Base-by-base conservation (phyloP, 2,888 invertebrate genomes). In the Coelinius sp. region DNA sequence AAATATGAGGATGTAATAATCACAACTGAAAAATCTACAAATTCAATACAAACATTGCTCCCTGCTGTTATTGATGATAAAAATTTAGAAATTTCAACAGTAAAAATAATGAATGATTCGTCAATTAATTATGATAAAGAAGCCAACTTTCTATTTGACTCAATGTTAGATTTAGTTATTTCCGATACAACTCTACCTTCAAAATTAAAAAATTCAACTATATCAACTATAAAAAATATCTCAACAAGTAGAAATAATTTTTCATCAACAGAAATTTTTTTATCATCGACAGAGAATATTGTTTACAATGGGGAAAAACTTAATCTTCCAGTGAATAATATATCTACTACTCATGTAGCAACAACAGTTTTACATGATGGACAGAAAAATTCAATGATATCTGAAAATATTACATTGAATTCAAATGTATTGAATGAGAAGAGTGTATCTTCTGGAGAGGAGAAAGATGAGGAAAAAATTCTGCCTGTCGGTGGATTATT, bases 81-180 rank as follows among this genome's bases (percentile, higher is more conserved):
- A 24, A 41, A 1, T 63, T 1, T 20, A 6, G n/a, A 24, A 24
- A 22, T 63, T 10, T 6, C 35, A 59, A 59, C 59, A 10, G 31
- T 8, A 35, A 59, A 35, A 35, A 5, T 27, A 6, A 14, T 17
- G 12, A 63, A 63, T 12, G 10, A 63, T n/a, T 38, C 63, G 1
- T 63, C 24, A 22, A 63, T 22, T 10, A 41, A 24, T 63, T 41
- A 41, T 7, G 89, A 89, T 66, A 90, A 89, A 8, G 84, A 84
- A 35, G 78, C 82, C 12, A 79, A 83, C 35, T 91, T 92, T 80
- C 92, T 92, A 0, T 89, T 93, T 24, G 92, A 91, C 67, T 91
- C 90, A 79, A 90, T 93, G 4, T 84, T 92, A 14, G 90, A 93
- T 80, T 86, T 92, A n/a, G 83, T 93, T 22, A 89, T 93, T 27